Conservation (phyloP, 1,140 invertebrate genomes). For the Eumeta japonica region DNA sequence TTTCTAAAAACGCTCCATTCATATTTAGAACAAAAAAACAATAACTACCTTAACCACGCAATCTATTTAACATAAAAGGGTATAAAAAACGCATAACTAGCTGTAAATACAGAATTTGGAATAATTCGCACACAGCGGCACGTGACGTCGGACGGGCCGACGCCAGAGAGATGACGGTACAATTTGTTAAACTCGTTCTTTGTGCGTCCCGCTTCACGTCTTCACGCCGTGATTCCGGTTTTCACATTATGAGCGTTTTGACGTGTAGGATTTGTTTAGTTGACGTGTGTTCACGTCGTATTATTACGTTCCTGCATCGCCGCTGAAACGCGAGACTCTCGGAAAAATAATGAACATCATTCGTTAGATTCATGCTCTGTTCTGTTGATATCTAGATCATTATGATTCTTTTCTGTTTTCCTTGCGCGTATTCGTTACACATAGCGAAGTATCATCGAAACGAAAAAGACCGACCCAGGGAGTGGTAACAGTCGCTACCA, state of each 20-base stretch:
- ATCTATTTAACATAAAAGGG: too few species aligned
- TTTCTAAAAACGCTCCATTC: too few species aligned
- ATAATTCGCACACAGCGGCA: neutral
- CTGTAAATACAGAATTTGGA: neutral
- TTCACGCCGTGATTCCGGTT: slow-evolving; percentile 24
- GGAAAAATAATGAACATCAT: neutral
- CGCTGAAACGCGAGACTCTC: neutral
- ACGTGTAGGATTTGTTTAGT: slow-evolving; percentile 44
- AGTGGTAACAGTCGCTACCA: too few species aligned
- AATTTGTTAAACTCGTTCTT: slow-evolving; percentile 45
- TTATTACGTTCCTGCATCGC: neutral
- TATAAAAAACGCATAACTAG: too few species aligned
- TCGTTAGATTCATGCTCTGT: slow-evolving; percentile 1
- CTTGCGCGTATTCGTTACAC: too few species aligned
- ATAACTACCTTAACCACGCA: too few species aligned
- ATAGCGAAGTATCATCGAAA: too few species aligned
- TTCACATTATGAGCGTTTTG: slow-evolving; percentile 45
- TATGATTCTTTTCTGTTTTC: too few species aligned
- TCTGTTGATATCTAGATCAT: neutral
- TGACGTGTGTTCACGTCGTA: neutral
- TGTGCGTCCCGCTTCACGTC: slow-evolving; percentile 39
- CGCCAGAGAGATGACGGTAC: too few species aligned
- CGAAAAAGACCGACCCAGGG: too few species aligned
- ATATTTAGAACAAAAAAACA: too few species aligned
- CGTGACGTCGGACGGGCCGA: neutral